Evolutionary conservation across 2,888 invertebrate species (phyloP).

Genomic region (Rhyacophila evoluta): DNA sequence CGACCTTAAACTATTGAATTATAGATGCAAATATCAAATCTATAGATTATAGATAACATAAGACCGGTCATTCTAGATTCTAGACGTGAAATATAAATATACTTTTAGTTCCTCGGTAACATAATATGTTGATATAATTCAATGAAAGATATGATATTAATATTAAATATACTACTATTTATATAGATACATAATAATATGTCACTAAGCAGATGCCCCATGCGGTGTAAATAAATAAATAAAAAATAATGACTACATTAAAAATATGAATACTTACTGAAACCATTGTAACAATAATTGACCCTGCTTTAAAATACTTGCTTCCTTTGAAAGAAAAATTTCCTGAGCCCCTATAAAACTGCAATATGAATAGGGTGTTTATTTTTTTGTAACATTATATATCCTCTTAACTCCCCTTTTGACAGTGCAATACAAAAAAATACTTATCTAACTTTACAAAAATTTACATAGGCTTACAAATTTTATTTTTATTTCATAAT

Average conservation of each 20-base stretch:
- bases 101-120: too few relatives aligned
- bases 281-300: constrained; percentile 34
- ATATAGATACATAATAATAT: not conserved
- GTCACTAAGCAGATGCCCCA: not conserved
- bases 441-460: constrained; percentile 43
- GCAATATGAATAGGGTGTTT: constrained; percentile 37
- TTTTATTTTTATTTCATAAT: too few relatives aligned
- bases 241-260: constrained; percentile 5
- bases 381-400: constrained; percentile 45
- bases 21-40: too few relatives aligned
- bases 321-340: constrained; percentile 27
- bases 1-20: too few relatives aligned
- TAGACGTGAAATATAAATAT: too few relatives aligned
- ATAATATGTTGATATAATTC: too few relatives aligned
- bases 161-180: too few relatives aligned
- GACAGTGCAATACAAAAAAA: constrained; percentile 28
- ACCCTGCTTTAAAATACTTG: constrained; percentile 31
- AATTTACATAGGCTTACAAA: constrained; percentile 52
- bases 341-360: constrained; percentile 29
- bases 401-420: constrained; percentile 52
- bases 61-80: too few relatives aligned
- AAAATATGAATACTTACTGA: constrained; percentile 27
- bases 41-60: too few relatives aligned
- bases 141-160: too few relatives aligned
- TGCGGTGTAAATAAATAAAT: not conserved